Base-by-base conservation (phyloP, 2,888 invertebrate species). In the Glaucopsyche alexis region DNA sequence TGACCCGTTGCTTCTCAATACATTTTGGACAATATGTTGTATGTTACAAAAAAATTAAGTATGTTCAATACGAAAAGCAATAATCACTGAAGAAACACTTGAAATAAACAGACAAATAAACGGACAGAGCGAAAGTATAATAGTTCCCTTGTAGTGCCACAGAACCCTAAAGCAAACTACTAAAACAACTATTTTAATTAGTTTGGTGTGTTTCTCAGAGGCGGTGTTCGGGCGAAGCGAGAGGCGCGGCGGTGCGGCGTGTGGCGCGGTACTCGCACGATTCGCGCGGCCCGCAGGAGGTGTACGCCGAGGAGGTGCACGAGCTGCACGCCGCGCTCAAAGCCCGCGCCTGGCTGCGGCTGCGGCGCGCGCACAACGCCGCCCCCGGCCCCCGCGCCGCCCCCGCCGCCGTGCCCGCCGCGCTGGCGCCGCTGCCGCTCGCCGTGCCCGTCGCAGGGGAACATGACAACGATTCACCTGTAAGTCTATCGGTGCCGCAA, bases 251-350 rank as follows among this genome's bases (percentile, higher is more conserved):
- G 72, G 42, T 83, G 75, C 85, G 86, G 69, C 85, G 88, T 75
- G 78, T 84, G 73, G 74, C 83, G 76, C 85, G 87, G 74, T 85
- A 86, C 82, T 73, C 84, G 77, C 80, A 72, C 49, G 74, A 47
- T 16, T 75, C 71, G 69, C 78, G 75, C 73, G 80, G 77, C 74
- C 78, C 84, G 75, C 64, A 7, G n/a, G 81, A 78, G 75, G 78
- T 85, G 80, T 81, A 82, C 81, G 85, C 85, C 29, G 88, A 88
- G 79, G 88, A 88, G 81, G 72, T 73, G 13, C 72, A 72, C 42
- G 72, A 45, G 49, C 42, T 72, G 78, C 77, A 70, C 73, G 79
- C 79, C 42, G 84, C 81, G 38, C 76, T 85, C 14, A 83, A 84
- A 81, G 84, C 83, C 77, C 87, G 85, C 82, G 77, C 81, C 52